Conservation (phyloP, 2,113 vertebrate genomes). For the Hyperoodon ampullatus region DNA sequence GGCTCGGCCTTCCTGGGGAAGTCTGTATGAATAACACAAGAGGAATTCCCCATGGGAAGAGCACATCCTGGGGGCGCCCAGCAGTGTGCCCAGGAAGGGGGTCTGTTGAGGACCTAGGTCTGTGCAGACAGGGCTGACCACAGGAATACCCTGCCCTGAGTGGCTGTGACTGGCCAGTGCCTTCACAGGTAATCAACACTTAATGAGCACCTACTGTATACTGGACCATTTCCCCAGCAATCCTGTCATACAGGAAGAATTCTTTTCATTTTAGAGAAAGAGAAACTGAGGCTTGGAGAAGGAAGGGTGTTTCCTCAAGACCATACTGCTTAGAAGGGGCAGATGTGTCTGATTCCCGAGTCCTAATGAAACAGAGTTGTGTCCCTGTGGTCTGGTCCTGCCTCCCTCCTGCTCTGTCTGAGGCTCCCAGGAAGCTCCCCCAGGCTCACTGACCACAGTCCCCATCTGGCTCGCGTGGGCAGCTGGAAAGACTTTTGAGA, state of each 20-base stretch:
- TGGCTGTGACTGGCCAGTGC: not conserved
- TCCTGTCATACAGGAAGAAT: too few relatives aligned
- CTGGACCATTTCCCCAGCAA: not conserved
- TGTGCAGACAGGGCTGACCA: not conserved
- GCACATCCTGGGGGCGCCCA: not conserved
- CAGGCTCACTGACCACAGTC: not conserved
- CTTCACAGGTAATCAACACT: not conserved
- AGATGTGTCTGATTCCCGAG: not conserved
- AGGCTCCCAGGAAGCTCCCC: not conserved
- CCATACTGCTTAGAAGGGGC: not conserved
- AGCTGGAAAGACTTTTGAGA: not conserved
- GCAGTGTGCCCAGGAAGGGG: not conserved
- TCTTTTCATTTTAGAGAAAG: not conserved
- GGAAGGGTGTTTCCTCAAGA: not conserved
- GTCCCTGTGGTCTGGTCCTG: not conserved
- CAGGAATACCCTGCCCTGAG: not conserved
- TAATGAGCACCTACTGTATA: not conserved
- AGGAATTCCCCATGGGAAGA: not conserved
- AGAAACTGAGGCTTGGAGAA: not conserved
- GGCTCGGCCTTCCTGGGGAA: not conserved
- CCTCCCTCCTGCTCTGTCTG: not conserved
- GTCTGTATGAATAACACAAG: not conserved
- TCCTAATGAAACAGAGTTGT: not conserved
- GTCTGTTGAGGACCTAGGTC: not conserved
- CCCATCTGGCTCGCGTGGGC: not conserved